Percentiles rank a stretch among this genome's conserved stretches.
phyloP scores from a whole-genome alignment of 2,113 vertebrate genomes.

The Periophthalmus modestus region DNA sequence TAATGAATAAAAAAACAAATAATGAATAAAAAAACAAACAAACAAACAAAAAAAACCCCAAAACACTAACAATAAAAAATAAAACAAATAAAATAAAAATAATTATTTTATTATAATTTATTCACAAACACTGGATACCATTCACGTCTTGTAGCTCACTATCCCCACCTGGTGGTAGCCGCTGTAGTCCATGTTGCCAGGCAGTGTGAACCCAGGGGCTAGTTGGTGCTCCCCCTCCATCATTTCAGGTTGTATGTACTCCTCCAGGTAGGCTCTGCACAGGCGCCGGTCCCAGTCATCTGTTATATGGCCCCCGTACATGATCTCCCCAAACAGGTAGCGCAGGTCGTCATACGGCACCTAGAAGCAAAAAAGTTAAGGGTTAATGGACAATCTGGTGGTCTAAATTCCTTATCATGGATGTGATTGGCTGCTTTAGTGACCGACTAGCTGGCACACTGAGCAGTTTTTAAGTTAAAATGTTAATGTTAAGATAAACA shows the following conservation, averaged over 20 bases:
- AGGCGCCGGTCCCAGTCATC: slow-evolving; percentile 95
- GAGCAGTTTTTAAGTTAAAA: too few relatives aligned
- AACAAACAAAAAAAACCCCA: too few relatives aligned
- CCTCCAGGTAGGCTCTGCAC: slow-evolving; percentile 90
- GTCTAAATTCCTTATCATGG: too few relatives aligned
- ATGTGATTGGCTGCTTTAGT: too few relatives aligned
- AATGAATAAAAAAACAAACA: too few relatives aligned
- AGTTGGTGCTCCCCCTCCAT: slow-evolving; percentile 87
- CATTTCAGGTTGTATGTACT: slow-evolving; percentile 92
- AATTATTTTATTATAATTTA: too few relatives aligned
- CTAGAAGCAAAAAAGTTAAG: slow-evolving; percentile 58
- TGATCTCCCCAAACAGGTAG: slow-evolving; percentile 96
- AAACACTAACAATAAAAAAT: too few relatives aligned
- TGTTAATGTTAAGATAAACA: too few relatives aligned
- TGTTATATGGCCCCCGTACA: slow-evolving; percentile 96
- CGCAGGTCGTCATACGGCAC: slow-evolving; percentile 92
- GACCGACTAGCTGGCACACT: too few relatives aligned
- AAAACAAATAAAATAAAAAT: too few relatives aligned
- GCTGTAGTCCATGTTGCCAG: slow-evolving; percentile 88
- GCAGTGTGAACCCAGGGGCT: slow-evolving; percentile 88
- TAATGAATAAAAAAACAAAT: too few relatives aligned
- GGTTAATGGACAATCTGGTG: neutral
- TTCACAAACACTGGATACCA: too few relatives aligned
- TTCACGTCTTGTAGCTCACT: neutral
- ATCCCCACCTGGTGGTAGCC: slow-evolving; percentile 87